A percentile compares a stretch with the other conserved stretches of the same genome.
Evolutionary conservation across 2,888 invertebrate genomes (phyloP).

Genomic region (Plebejus melissa): DNA sequence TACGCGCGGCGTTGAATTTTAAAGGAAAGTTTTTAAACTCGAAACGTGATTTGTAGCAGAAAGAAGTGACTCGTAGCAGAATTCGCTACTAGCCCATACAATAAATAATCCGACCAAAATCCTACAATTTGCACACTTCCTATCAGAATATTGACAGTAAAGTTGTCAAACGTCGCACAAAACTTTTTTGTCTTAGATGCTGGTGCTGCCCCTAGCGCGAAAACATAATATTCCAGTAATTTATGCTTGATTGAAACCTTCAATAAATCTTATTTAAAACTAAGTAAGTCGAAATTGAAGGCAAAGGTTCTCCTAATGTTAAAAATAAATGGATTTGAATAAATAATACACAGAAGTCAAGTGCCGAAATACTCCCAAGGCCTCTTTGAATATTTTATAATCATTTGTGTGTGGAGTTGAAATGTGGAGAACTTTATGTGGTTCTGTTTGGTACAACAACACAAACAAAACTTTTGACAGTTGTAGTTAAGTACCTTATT

Average conservation of each 20-base stretch:
- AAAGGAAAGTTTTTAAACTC: background rate
- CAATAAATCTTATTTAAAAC: background rate
- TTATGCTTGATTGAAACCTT: too few relatives aligned
- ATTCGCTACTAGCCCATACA: too few relatives aligned
- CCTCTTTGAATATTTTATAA: slow-evolving; percentile 18
- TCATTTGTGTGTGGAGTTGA: background rate
- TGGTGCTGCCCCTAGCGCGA: too few relatives aligned
- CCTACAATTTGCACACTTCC: too few relatives aligned
- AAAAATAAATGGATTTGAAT: slow-evolving; percentile 8
- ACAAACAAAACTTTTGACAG: slow-evolving; percentile 24
- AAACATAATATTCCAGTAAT: too few relatives aligned
- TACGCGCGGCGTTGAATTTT: background rate
- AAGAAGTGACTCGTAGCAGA: too few relatives aligned
- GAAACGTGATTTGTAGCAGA: background rate
- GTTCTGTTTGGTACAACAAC: background rate
- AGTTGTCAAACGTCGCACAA: too few relatives aligned
- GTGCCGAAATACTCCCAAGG: slow-evolving; percentile 7
- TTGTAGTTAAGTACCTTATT: background rate
- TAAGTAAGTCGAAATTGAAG: background rate
- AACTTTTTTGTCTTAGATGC: background rate
- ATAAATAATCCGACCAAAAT: too few relatives aligned
- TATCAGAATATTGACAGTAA: too few relatives aligned
- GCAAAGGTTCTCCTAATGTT: background rate
- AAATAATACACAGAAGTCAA: background rate
- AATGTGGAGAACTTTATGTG: background rate